Base-by-base conservation (phyloP, 2,113 vertebrate species). In the Myotis davidii region DNA sequence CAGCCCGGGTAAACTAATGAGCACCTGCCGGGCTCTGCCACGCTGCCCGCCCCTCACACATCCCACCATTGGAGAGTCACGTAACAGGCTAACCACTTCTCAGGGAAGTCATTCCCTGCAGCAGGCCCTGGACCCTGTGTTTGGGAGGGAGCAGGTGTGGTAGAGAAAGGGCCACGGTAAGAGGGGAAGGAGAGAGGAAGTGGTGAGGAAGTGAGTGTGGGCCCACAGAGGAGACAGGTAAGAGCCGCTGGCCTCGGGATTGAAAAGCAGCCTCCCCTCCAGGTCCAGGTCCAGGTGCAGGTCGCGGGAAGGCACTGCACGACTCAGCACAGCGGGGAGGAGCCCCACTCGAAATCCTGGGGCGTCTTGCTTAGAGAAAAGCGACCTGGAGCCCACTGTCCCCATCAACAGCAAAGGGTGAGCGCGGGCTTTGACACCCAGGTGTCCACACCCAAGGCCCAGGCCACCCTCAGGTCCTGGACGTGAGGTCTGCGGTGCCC, bases 381-480 rank as follows among this genome's bases (percentile, higher is more conserved):
- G 6, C 6, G 29, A 27, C 39, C 1, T 0, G 9, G 48, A 42
- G 12, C 34, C 23, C 50, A 5, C n/a, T 39, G 54, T 39, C 67
- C 6, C 9, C 42, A 9, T 16, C 34, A 59, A 52, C 27, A 84
- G 16, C 32, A 90, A n/a, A n/a, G 56, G 32, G 14, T 7, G n/a
- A 88, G 39, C 11, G 32, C 2, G 29, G 21, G n/a, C 73, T 88
- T 61, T 13, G 59, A 85, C 37, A 85, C 27, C 61, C 54, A 77
- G 16, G 42, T 3, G 12, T 81, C 61, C 34, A 91, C 79, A 86
- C 69, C 54, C 16, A 34, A 85, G 94, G 42, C 74, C 69, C 42
- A 70, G 78, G 70, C n/a, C 92, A 76, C 74, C 54, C 21, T 14
- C 23, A n/a, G 90, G 64, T 86, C 92, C 90, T 39, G 64, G 86